phyloP scores from a whole-genome alignment of 2,888 invertebrate genomes.

The Brachypterus glaber region DNA sequence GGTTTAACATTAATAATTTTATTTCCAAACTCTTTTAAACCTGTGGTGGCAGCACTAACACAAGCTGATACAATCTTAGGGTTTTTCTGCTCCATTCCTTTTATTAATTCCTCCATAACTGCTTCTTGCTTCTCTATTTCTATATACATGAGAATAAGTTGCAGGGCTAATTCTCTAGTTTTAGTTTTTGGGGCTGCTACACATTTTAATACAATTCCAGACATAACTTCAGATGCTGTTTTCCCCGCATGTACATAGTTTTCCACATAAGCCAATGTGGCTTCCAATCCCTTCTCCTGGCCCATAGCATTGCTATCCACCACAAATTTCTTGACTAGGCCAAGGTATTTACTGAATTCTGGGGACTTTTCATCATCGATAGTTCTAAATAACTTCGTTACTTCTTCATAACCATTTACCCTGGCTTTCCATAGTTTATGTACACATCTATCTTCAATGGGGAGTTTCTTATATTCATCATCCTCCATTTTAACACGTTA shows the following conservation, averaged over 20 bases:
- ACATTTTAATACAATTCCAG: slow-evolving; percentile 79
- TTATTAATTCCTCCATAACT: slow-evolving; percentile 82
- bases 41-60: slow-evolving; percentile 61
- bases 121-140: slow-evolving; percentile 92
- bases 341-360: slow-evolving; percentile 86
- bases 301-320: slow-evolving; percentile 89
- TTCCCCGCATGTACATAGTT: slow-evolving; percentile 82
- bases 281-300: slow-evolving; percentile 92
- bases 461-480: slow-evolving; percentile 76
- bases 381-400: slow-evolving; percentile 75
- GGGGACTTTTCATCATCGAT: slow-evolving; percentile 89
- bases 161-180: slow-evolving; percentile 83
- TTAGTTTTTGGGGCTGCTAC: slow-evolving; percentile 84
- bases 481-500: slow-evolving; percentile 58
- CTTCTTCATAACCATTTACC: slow-evolving; percentile 88
- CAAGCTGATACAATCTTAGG: slow-evolving; percentile 90
- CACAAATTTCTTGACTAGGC: slow-evolving; percentile 89
- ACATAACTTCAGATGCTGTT: slow-evolving; percentile 73
- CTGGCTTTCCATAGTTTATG: slow-evolving; percentile 97
- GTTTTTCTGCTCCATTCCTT: slow-evolving; percentile 92
- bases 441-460: slow-evolving; percentile 82
- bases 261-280: slow-evolving; percentile 81
- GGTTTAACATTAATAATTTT: slow-evolving; percentile 85
- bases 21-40: slow-evolving; percentile 82
- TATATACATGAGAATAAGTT: slow-evolving; percentile 85